These are phyloP conservation scores for Emydoidea blandingii DNA, from an alignment of 2,797 vertebrate genomes.

Conservation along the genomic window DNA sequence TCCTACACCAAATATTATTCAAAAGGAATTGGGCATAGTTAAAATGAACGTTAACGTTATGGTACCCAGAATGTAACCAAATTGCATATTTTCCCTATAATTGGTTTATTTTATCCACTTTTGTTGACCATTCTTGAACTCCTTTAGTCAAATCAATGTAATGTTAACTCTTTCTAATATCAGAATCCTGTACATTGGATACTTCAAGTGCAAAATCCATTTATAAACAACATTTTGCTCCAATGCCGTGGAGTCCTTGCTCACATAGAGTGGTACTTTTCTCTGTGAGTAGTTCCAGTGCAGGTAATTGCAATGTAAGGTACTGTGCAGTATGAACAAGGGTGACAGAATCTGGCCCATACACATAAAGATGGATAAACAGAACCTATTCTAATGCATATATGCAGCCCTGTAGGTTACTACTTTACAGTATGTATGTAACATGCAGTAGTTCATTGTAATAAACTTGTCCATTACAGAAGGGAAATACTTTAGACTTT, in stretches of 20 bases:
- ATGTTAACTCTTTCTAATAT: neutral
- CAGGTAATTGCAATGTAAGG: neutral
- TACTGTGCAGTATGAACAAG: neutral
- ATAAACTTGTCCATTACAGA: neutral
- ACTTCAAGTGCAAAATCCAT: neutral
- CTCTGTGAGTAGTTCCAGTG: neutral
- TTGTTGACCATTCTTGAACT: conserved; percentile 15
- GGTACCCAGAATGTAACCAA: conserved; percentile 48
- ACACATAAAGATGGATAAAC: neutral
- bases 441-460: neutral
- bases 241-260: neutral
- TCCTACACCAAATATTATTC: conserved; percentile 8
- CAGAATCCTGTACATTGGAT: neutral
- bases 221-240: neutral
- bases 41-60: conserved; percentile 25
- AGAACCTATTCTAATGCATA: neutral
- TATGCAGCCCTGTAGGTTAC: neutral
- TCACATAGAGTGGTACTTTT: neutral
- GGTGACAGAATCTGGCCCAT: neutral
- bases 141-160: accelerated
- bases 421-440: neutral
- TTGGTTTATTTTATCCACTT: conserved; percentile 21
- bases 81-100: conserved; percentile 55
- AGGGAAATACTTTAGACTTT: neutral
- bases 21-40: neutral